Evolutionary conservation across 2,888 invertebrate species (phyloP).

Genomic region (Sminthurinus aureus): DNA sequence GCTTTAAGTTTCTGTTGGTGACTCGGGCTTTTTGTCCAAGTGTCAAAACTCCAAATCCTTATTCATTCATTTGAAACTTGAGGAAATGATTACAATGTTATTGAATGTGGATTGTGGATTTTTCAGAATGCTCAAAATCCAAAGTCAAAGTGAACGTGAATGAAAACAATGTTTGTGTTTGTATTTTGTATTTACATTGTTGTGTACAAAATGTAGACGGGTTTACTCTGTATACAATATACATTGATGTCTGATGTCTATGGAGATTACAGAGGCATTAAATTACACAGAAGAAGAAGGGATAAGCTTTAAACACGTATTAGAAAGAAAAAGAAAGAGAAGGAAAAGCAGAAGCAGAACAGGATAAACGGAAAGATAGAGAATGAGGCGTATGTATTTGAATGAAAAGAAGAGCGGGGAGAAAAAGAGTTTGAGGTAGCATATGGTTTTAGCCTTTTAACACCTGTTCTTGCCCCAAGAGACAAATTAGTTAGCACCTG

Average conservation of each 20-base stretch:
- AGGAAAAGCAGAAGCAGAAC: background rate
- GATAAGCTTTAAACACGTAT: too few species aligned
- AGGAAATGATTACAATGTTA: background rate
- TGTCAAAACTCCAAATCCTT: background rate
- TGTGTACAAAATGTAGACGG: background rate
- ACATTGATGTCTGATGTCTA: too few species aligned
- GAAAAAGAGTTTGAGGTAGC: conserved; percentile 20
- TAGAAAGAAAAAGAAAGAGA: background rate
- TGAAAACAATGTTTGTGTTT: background rate
- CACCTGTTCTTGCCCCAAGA: conserved; percentile 40
- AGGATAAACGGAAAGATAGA: conserved; percentile 15
- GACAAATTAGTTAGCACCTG: conserved; percentile 50
- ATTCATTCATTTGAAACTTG: background rate
- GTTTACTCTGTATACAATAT: background rate
- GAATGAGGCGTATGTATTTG: too few species aligned
- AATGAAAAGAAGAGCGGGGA: background rate
- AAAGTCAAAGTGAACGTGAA: background rate
- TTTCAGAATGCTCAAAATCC: background rate
- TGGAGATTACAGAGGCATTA: background rate
- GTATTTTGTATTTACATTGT: background rate
- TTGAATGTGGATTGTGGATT: background rate
- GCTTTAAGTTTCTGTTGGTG: too few species aligned
- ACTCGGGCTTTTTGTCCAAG: background rate
- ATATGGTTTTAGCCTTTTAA: conserved; percentile 35
- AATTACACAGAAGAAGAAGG: background rate